These are phyloP conservation scores for Diarsia brunnea DNA, from an alignment of 2,888 invertebrate genomes.

Conservation along the genomic window DNA sequence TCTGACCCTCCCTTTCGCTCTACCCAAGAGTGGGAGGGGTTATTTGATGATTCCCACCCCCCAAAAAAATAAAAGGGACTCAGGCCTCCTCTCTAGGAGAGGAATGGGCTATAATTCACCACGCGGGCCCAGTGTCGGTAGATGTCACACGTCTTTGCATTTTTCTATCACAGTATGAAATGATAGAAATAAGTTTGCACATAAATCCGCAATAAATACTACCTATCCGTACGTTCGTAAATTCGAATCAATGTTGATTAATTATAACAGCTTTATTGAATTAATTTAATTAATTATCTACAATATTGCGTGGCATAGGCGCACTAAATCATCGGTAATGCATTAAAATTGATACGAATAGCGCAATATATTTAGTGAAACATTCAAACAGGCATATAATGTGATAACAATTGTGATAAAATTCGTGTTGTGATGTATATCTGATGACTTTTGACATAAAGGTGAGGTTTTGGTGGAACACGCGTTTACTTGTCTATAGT, in stretches of 20 bases:
- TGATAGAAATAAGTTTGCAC: background rate
- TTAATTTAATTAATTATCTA: slow-evolving; percentile 50
- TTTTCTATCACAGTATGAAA: background rate
- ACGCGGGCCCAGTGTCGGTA: too few relatives aligned
- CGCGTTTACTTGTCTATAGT: too few relatives aligned
- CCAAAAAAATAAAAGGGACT: too few relatives aligned
- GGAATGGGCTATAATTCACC: too few relatives aligned
- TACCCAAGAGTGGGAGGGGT: too few relatives aligned
- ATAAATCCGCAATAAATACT: background rate
- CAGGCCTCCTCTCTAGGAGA: too few relatives aligned
- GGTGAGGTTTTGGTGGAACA: background rate
- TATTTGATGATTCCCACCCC: too few relatives aligned
- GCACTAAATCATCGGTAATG: slow-evolving; percentile 60
- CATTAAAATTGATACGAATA: slow-evolving; percentile 73
- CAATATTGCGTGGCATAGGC: slow-evolving; percentile 37
- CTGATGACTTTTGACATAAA: slow-evolving; percentile 68
- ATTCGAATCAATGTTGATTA: slow-evolving; percentile 39
- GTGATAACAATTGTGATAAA: slow-evolving; percentile 81
- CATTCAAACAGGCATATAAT: slow-evolving; percentile 73
- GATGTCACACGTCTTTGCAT: too few relatives aligned
- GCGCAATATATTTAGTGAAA: slow-evolving; percentile 73
- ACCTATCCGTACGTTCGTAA: slow-evolving; percentile 7
- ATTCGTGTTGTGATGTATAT: slow-evolving; percentile 70
- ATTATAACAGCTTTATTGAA: slow-evolving; percentile 53
- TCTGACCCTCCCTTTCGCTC: too few relatives aligned